Base-by-base conservation (phyloP, 2,888 invertebrate species). In the Andrena camellia region DNA sequence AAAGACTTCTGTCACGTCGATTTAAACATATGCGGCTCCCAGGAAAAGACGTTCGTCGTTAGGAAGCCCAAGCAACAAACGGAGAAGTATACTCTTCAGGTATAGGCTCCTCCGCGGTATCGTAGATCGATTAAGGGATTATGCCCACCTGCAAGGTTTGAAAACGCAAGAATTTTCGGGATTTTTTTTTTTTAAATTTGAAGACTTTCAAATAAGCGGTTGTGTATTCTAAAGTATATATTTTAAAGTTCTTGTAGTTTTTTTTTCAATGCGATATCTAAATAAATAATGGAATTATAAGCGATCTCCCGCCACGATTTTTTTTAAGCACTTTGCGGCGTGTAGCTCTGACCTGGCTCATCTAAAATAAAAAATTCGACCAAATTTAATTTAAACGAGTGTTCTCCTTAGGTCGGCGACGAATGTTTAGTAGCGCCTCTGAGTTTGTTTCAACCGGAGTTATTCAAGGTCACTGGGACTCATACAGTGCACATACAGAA, bases 361-460 rank as follows among this genome's bases (percentile, higher is more conserved):
- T 0, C 42, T 42, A 13, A 42, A 42, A 42, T 13, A 42, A 13
- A 13, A 42, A 13, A 13, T 13, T 42, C 42, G 3, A 42, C 42
- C 13, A 42, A 42, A 42, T 13, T 42, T 3, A 42, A 42, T 13
- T 13, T 23, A 64, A 48, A 2, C 8, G 1, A 59, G 2, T 74
- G 54, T 73, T 20, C 70, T 70, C 8, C 77, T 64, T 95, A 97
- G 95, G 96, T 97, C 5, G 99, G 98, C 0, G 99, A 99, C 94
- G 99, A 99, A 94, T 97, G 98, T 90, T 96, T 99, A 35, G 97
- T 99, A 83, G 98, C 99, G 3, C 98, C 99, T 0, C 94, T 99
- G 33, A 97, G 98, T 85, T 95, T 98, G 80, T 98, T 99, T 93
- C 97, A 97, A 92, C 98, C 98, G 0, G 98, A 98, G 93, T 94